Base-by-base conservation (phyloP, 2,888 invertebrate genomes). In the Hyalella azteca region DNA sequence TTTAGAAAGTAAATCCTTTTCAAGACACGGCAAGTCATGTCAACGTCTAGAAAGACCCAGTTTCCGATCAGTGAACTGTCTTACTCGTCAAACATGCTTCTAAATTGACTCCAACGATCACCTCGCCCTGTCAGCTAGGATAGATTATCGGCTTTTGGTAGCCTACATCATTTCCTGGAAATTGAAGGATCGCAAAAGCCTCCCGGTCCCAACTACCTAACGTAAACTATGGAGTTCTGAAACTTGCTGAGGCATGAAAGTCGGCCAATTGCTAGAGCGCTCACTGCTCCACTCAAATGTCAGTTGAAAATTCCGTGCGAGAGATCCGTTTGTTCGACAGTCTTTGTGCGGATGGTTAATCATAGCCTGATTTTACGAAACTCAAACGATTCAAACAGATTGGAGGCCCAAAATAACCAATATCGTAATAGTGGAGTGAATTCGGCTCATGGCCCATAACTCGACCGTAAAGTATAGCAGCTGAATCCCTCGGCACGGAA, bases 161-260 rank as follows among this genome's bases (percentile, higher is more conserved):
- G 36, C 36, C 66, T 15, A 15, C 66, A 66, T 66, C 29, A 66
- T 66, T 66, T 66, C 66, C 29, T 66, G 66, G 45, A 29, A 36
- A 66, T 66, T 66, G 66, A 66, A 66, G 66, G 32, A 39, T 36
- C 19, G 59, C 59, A 66, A 36, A 29, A n/a, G n/a, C n/a, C n/a
- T n/a, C 66, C 29, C 39, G 36, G 19, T 66, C 36, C 66, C n/a
- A 26, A 66, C 66, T 36, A 36, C 66, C 66, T 66, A 15, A 29
- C 66, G 66, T 66, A 66, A 66, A 66, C 66, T 66, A 32, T 0
- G 36, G 39, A n/a, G 66, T 36, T 66, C 36, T 66, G 19, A 36
- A 66, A 66, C 66, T 66, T 66, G 29, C 66, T 39, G 66, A 19
- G 66, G 66, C 36, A 66, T 66, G 66, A 66, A 66, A 66, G 36